A percentile compares a stretch with the other conserved stretches of the same genome.
phyloP scores from a whole-genome alignment of 2,113 vertebrate genomes.

The Apistogramma diplotaenia region DNA sequence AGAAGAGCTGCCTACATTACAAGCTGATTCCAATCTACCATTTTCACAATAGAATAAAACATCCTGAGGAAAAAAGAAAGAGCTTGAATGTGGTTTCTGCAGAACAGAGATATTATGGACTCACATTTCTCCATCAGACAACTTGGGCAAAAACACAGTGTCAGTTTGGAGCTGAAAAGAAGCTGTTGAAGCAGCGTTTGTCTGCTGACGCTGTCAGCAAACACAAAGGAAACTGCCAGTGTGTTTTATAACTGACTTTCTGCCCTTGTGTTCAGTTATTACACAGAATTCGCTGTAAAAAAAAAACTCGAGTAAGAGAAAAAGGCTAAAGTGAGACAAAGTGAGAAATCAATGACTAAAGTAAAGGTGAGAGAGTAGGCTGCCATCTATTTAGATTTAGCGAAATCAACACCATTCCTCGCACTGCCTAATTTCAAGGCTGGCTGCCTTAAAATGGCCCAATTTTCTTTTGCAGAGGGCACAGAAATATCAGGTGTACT shows the following conservation, averaged over 20 bases:
- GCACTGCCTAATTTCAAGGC: conserved; percentile 64
- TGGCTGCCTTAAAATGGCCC: conserved; percentile 57
- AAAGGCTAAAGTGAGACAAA: conserved; percentile 12
- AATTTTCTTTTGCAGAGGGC: conserved; percentile 36
- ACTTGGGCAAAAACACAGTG: conserved; percentile 20
- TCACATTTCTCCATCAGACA: conserved; percentile 2
- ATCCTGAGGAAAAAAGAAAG: background rate
- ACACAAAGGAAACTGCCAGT: background rate
- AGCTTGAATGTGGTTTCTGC: background rate
- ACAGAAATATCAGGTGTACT: conserved; percentile 40
- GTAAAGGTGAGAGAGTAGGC: conserved; percentile 25
- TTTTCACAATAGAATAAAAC: background rate
- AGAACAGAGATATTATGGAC: background rate
- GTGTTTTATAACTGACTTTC: background rate
- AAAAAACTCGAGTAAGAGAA: background rate
- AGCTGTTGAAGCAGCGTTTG: conserved; percentile 3
- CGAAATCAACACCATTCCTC: conserved; percentile 56
- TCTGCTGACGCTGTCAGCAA: background rate
- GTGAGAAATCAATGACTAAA: background rate
- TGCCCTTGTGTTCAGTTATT: conserved; percentile 9
- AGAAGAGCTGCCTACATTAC: background rate
- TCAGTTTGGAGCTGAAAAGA: background rate
- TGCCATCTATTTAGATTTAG: conserved; percentile 53
- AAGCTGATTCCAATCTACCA: background rate
- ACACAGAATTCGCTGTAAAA: background rate